phyloP scores from a whole-genome alignment of 2,888 invertebrate species.

The Prenolepis imparis region DNA sequence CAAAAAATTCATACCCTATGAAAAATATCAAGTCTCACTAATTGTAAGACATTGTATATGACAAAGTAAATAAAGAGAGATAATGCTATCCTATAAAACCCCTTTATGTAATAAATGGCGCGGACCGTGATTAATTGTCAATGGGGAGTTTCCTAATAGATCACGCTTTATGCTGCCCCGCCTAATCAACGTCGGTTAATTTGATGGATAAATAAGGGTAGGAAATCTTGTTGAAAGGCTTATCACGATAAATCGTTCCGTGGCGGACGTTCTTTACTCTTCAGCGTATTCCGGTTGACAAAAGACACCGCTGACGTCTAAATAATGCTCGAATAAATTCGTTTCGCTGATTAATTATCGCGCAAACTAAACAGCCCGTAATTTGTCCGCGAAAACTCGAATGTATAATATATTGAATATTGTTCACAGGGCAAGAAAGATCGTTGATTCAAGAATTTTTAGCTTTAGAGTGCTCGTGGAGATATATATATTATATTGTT shows the following conservation, averaged over 20 bases:
- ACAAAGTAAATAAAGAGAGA: slow-evolving; percentile 15
- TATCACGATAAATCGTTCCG: slow-evolving; percentile 61
- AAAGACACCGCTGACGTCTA: slow-evolving; percentile 39
- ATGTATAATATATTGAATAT: not conserved
- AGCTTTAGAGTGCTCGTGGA: no score
- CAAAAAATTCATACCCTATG: not conserved
- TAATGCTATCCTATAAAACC: not conserved
- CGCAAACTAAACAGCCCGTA: not conserved
- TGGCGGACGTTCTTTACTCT: slow-evolving; percentile 34
- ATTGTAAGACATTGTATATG: not conserved
- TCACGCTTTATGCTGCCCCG: not conserved
- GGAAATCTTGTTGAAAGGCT: slow-evolving; percentile 46
- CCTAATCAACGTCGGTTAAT: slow-evolving; percentile 46
- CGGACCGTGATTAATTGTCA: slow-evolving; percentile 36
- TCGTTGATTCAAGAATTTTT: not conserved
- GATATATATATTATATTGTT: not conserved
- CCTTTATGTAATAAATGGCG: slow-evolving; percentile 22
- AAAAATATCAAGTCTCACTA: not conserved
- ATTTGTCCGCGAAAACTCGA: not conserved
- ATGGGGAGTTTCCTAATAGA: slow-evolving; percentile 18
- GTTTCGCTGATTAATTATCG: slow-evolving; percentile 42
- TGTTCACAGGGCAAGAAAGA: not conserved
- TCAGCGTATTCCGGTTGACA: slow-evolving; percentile 42
- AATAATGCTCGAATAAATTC: slow-evolving; percentile 52
- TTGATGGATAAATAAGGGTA: slow-evolving; percentile 60